Percentiles rank a stretch among this genome's conserved stretches.
These are phyloP conservation scores for Oreohelix idahoensis DNA, from an alignment of 1,140 invertebrate species.

Conservation along the genomic window DNA sequence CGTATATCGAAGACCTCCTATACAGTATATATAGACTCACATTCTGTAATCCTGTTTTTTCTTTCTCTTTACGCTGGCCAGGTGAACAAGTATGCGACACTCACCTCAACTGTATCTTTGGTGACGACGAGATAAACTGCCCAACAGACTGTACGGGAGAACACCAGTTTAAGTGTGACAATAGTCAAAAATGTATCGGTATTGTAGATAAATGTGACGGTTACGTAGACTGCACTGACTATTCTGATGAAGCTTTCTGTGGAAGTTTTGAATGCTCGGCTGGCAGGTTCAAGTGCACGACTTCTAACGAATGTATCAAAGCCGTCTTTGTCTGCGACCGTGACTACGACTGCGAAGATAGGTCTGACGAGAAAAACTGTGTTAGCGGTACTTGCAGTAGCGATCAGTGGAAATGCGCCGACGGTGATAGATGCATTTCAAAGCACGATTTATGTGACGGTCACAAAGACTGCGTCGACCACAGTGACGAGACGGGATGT, in stretches of 20 bases:
- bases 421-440: not conserved
- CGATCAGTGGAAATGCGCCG: slow-evolving; percentile 42
- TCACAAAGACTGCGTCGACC: slow-evolving; percentile 44
- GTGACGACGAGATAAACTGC: not conserved
- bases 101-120: not conserved
- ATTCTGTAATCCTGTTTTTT: too few species aligned
- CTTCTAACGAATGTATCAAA: slow-evolving; percentile 43
- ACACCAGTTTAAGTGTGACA: not conserved
- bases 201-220: not conserved
- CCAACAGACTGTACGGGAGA: not conserved
- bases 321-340: slow-evolving; percentile 49
- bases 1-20: too few species aligned
- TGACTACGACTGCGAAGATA: slow-evolving; percentile 54
- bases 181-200: not conserved
- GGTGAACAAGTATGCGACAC: not conserved
- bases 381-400: slow-evolving; percentile 41
- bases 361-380: slow-evolving; percentile 51
- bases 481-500: slow-evolving; percentile 47
- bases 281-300: not conserved
- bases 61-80: not conserved
- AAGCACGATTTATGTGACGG: slow-evolving; percentile 40
- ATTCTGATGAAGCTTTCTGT: not conserved
- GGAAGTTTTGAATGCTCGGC: not conserved
- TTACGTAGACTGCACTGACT: not conserved
- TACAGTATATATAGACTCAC: too few species aligned